phyloP scores from a whole-genome alignment of 2,797 vertebrate genomes.

The Manis crassicaudata region DNA sequence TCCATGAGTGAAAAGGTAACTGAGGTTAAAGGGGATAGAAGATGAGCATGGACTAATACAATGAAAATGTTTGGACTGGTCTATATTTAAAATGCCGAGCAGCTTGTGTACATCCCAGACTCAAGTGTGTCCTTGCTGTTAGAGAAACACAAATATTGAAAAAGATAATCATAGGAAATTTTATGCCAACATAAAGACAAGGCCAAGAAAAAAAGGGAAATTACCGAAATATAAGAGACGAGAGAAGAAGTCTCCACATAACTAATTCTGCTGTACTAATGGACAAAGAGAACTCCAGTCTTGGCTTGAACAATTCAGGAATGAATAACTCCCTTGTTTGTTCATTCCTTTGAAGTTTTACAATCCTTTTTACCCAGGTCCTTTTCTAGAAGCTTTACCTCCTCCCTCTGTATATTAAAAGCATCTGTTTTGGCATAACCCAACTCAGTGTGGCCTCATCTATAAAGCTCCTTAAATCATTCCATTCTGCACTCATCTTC shows the following conservation, averaged over 20 bases:
- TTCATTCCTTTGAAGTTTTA: not conserved
- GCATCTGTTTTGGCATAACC: not conserved
- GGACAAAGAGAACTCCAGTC: not conserved
- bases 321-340: not conserved
- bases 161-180: not conserved
- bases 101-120: not conserved
- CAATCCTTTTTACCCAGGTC: not conserved
- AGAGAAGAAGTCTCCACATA: not conserved
- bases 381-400: not conserved
- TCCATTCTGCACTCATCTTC: not conserved
- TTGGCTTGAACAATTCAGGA: not conserved
- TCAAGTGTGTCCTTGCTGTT: not conserved
- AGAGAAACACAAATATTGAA: constrained; percentile 51
- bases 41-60: not conserved
- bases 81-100: constrained; percentile 28
- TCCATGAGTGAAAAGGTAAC: not conserved
- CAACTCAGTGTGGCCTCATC: not conserved
- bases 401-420: not conserved
- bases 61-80: not conserved
- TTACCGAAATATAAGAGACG: not conserved
- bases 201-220: not conserved
- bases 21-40: not conserved
- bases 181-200: not conserved
- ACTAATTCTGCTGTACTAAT: not conserved
- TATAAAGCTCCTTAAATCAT: not conserved